These are phyloP conservation scores for Microctonus brassicae DNA, from an alignment of 2,888 invertebrate genomes.

Conservation along the genomic window DNA sequence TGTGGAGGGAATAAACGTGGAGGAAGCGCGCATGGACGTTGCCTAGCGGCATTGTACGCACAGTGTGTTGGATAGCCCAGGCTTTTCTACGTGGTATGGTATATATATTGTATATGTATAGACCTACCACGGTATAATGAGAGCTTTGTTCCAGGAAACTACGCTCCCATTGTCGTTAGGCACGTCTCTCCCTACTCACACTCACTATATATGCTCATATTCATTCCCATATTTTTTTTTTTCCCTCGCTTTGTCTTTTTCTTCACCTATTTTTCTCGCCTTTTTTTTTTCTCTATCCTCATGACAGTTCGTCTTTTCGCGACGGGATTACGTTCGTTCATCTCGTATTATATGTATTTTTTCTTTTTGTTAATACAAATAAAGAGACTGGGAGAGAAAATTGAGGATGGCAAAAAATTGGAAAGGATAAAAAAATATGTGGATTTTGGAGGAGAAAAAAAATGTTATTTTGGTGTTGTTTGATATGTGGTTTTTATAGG, in stretches of 20 bases:
- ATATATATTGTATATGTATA: too few relatives aligned
- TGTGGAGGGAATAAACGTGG: neutral
- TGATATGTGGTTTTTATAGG: too few relatives aligned
- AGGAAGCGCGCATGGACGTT: slow-evolving; percentile 15
- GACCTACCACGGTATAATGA: slow-evolving; percentile 61
- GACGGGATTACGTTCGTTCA: slow-evolving; percentile 40
- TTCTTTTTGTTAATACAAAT: neutral
- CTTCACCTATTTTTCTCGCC: slow-evolving; percentile 30
- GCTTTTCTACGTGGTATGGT: slow-evolving; percentile 48
- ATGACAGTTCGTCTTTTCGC: slow-evolving; percentile 33
- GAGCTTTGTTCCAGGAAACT: slow-evolving; percentile 67
- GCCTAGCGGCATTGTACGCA: slow-evolving; percentile 30
- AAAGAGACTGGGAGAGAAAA: neutral
- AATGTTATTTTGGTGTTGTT: neutral
- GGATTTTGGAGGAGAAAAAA: neutral
- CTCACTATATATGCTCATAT: slow-evolving; percentile 1
- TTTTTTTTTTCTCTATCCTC: slow-evolving; percentile 24
- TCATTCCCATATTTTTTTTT: slow-evolving; percentile 32
- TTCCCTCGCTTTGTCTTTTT: slow-evolving; percentile 37
- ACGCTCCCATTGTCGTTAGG: slow-evolving; percentile 64
- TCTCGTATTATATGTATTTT: slow-evolving; percentile 23
- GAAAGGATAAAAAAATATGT: neutral
- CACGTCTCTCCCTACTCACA: slow-evolving; percentile 49
- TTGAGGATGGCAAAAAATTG: neutral
- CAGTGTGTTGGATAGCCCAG: slow-evolving; percentile 18